phyloP scores from a whole-genome alignment of 2,797 vertebrate genomes.

The Arnoldichthys spilopterus region DNA sequence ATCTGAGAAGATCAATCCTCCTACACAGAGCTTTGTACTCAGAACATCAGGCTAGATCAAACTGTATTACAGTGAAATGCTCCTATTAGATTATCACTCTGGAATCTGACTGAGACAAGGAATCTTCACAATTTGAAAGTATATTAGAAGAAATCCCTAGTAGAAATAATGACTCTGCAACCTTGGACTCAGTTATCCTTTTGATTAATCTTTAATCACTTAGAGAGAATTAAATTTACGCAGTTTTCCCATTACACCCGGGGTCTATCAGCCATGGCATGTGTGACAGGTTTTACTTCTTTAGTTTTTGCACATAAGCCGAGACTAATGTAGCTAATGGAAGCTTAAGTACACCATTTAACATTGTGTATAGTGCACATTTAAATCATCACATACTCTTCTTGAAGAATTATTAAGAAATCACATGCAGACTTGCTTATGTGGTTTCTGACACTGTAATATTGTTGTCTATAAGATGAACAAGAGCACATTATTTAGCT shows the following conservation, averaged over 20 bases:
- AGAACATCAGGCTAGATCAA: neutral
- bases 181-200: neutral
- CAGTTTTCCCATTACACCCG: neutral
- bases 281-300: neutral
- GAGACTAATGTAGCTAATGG: neutral
- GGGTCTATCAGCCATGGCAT: neutral
- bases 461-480: too few relatives aligned
- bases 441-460: neutral
- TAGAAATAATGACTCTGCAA: too few relatives aligned
- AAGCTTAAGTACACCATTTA: neutral
- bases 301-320: neutral
- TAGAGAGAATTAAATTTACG: neutral
- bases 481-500: too few relatives aligned
- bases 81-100: neutral
- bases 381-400: neutral
- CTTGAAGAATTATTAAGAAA: too few relatives aligned
- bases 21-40: neutral
- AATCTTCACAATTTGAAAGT: neutral
- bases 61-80: neutral
- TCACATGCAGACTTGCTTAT: neutral
- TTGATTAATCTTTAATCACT: neutral
- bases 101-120: neutral
- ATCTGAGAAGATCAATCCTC: constrained; percentile 14
- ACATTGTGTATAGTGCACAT: neutral
- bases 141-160: neutral